Conservation (phyloP, 2,797 vertebrate species). For the Hypotaenidia philippensis region DNA sequence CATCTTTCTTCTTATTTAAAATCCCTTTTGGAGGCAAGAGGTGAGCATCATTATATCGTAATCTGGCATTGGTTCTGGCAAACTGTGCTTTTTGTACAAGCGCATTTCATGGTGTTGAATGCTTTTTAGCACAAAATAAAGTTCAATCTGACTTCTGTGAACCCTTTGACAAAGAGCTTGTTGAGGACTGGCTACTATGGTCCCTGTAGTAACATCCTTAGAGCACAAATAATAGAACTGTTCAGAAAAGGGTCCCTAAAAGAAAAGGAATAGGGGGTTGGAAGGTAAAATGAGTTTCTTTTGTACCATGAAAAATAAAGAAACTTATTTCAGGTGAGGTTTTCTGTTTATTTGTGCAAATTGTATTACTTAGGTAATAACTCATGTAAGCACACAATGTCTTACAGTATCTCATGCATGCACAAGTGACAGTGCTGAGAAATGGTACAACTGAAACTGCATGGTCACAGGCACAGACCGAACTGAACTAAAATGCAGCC, state of each 20-base stretch:
- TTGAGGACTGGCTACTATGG: background rate
- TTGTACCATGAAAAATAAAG: background rate
- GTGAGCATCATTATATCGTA: background rate
- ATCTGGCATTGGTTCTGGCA: background rate
- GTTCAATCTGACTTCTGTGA: background rate
- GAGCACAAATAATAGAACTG: background rate
- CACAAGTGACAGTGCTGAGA: background rate
- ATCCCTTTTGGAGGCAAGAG: accelerated
- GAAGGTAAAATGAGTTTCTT: background rate
- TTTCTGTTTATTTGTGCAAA: background rate
- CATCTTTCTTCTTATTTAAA: background rate
- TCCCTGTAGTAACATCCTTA: background rate
- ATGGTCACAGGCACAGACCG: background rate
- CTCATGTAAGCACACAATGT: background rate
- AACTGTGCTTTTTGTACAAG: background rate
- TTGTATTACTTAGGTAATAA: background rate
- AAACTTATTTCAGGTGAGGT: background rate
- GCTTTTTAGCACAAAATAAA: background rate
- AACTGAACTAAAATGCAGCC: background rate
- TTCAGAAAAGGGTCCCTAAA: background rate
- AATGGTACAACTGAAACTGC: background rate
- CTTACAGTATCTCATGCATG: background rate
- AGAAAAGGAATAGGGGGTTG: background rate
- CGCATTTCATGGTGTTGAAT: background rate
- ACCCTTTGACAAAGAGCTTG: background rate